Base-by-base conservation (phyloP, 2,888 invertebrate species). In the Leucozona laternaria region DNA sequence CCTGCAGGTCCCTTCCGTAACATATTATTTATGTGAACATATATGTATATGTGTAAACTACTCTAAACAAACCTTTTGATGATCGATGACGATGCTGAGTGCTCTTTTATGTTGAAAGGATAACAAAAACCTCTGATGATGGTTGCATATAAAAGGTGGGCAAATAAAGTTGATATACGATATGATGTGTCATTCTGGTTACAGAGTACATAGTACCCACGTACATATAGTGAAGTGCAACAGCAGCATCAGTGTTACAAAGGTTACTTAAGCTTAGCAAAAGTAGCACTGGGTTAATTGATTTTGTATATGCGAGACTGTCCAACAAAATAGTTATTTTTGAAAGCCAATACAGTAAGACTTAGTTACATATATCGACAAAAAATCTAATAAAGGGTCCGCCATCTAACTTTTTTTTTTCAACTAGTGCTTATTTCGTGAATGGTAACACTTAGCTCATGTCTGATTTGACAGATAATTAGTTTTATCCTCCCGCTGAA, bases 71-170 rank as follows among this genome's bases (percentile, higher is more conserved):
- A 60, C 53, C 45, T 34, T 71, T 40, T 34, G 28, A 53, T 73
- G 82, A 86, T 86, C 68, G 68, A 68, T 66, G 66, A 60, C 81
- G 77, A 62, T 75, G 71, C 53, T 73, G 82, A 81, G 73, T 81
- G 81, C 72, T 68, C 76, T 71, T 79, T 79, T 77, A 50, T 77
- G 77, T 78, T 66, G 37, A 58, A 81, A 81, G 72, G 45, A 73
- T 68, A 68, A 78, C 81, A 80, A 79, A 71, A 48, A 43, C 34
- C 13, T n/a, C 8, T 22, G 62, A 20, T 68, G 68, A 8, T 37
- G 11, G 31, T 15, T 25, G 20, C 2, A n/a, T n/a, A 17, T 48
- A 20, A 1, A 53, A 68, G 68, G 68, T 68, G 68, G 6, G 22
- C 15, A 53, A 31, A 48, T 48, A 66, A 66, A 64, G 31, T 48